phyloP scores from a whole-genome alignment of 2,797 vertebrate species.

The Alectoris magna region DNA sequence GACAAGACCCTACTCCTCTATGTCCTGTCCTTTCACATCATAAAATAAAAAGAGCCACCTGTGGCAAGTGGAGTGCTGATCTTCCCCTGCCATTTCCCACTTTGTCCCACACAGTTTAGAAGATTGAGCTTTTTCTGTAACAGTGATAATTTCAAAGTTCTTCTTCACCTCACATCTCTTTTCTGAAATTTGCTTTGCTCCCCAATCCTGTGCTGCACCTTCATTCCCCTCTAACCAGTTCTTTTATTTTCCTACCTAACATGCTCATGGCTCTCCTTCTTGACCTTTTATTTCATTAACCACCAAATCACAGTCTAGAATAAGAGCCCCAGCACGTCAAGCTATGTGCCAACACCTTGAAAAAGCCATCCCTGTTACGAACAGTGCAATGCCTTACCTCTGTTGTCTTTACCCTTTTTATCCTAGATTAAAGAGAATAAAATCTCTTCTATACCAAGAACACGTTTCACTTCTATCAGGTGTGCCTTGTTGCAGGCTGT shows the following conservation, averaged over 20 bases:
- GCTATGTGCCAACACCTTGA: background rate
- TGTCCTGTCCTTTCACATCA: background rate
- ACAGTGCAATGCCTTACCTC: background rate
- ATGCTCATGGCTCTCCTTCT: rapidly evolving
- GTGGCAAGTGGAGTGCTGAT: background rate
- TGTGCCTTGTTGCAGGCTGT: background rate
- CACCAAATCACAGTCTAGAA: background rate
- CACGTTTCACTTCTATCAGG: background rate
- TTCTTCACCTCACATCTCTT: background rate
- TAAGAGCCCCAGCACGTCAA: background rate
- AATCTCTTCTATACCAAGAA: background rate
- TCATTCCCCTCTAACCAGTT: background rate
- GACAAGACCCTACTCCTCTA: background rate
- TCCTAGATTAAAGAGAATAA: background rate
- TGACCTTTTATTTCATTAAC: background rate
- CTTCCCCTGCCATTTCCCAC: background rate
- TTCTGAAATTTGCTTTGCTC: background rate
- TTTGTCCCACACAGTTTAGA: background rate
- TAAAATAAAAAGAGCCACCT: background rate
- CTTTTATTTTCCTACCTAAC: background rate
- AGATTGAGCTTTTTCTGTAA: background rate
- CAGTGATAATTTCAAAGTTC: background rate
- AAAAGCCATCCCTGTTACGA: background rate
- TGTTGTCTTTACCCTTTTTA: background rate
- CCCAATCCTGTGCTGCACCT: background rate